Conservation (phyloP, 2,113 vertebrate species). For the Phrynosoma platyrhinos region DNA sequence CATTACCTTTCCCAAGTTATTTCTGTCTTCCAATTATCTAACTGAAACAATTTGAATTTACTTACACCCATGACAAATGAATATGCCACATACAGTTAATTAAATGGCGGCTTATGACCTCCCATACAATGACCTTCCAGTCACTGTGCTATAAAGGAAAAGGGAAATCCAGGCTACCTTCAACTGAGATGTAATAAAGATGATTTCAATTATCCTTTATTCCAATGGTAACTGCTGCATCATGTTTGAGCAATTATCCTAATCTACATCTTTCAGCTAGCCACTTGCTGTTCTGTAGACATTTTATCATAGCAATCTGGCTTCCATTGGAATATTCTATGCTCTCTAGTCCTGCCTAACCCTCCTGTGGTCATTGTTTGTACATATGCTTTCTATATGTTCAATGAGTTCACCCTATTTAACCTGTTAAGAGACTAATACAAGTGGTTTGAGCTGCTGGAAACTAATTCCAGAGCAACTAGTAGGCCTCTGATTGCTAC, state of each 20-base stretch:
- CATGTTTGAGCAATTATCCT: constrained; percentile 13
- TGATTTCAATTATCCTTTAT: background rate
- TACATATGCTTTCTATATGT: background rate
- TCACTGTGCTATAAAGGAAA: background rate
- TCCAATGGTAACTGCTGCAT: constrained; percentile 1
- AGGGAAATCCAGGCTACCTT: background rate
- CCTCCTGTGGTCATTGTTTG: background rate
- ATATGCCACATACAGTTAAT: background rate
- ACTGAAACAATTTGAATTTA: constrained; percentile 38
- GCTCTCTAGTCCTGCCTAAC: background rate
- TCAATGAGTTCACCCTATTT: background rate
- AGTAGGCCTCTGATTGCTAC: background rate
- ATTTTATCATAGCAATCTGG: background rate
- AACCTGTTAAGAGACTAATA: background rate
- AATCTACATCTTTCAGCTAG: background rate
- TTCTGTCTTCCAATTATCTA: constrained; percentile 33
- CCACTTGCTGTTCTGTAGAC: background rate
- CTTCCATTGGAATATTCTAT: background rate
- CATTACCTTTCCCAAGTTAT: constrained; percentile 25
- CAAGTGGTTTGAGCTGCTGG: background rate
- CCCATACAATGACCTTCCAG: background rate
- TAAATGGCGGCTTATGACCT: constrained; percentile 13
- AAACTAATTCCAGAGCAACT: background rate
- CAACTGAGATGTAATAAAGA: background rate
- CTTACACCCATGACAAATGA: constrained; percentile 10